Base-by-base conservation (phyloP, 2,797 vertebrate species). In the Naso thynnoides region DNA sequence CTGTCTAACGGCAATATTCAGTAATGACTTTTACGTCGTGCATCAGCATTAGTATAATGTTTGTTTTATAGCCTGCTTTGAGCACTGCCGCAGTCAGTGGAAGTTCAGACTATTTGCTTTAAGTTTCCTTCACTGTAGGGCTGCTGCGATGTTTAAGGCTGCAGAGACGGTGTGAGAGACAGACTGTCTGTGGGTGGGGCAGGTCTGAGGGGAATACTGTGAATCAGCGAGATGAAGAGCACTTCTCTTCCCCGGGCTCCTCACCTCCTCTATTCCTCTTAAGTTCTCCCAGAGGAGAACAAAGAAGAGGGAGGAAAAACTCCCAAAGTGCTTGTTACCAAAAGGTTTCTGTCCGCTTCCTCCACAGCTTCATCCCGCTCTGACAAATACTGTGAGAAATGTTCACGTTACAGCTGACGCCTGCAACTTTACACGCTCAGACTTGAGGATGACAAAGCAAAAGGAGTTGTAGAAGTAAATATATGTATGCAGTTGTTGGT, bases 111-210 rank as follows among this genome's bases (percentile, higher is more conserved):
- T 10, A n/a, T 55, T 62, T 21, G 15, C n/a, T 57, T 54, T 54
- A 13, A 26, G 19, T 49, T 29, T n/a, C 8, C 31, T 8, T 39
- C 45, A n/a, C 26, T 60, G 70, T 26, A 31, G 36, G 29, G 68
- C 62, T 48, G 49, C 69, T 56, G 71, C 49, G 61, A 26, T 31
- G 71, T 33, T 47, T 55, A 67, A 47, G 64, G 67, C 81, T 81
- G 76, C 56, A 70, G 78, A 52, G 53, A 42, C 45, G n/a, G 61
- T 42, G 76, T 55, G 67, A 75, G 8, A 75, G 72, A 66, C 59
- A 70, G 69, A 47, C 68, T 61, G 59, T 62, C 44, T 74, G 77
- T 66, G 83, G 82, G 74, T 73, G 78, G 57, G 72, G 70, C 78
- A 45, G 47, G 58, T 81, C 72, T 66, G 38, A 53, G 44, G 76